Evolutionary conservation across 2,113 vertebrate species (phyloP), one percentile per base, ranked within the genome.

Genomic region (Zosterops lateralis): DNA sequence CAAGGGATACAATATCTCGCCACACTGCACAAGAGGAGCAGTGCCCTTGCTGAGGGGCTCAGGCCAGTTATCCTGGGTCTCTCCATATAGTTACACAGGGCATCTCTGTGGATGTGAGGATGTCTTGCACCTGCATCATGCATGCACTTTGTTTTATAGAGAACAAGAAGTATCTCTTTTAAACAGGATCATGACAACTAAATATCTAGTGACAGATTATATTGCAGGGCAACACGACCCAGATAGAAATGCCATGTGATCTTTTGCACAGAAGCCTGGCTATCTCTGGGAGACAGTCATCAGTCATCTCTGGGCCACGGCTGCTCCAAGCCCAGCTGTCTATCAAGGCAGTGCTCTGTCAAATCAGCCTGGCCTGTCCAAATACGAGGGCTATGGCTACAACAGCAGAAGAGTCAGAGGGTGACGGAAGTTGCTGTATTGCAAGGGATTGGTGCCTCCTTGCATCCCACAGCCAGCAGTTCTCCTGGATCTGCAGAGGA

Each of bases 401-500:
- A 4, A 34, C 38, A 83, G 36, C 64, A 44, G 58, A 40, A 56
- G n/a, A 12, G 16, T n/a, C 54, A 57, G 47, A 61, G 36, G 7
- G 11, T 17, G 70, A 64, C 5, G n/a, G 61, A 84, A 28, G 24
- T 18, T 64, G 67, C 20, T 3, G 5, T 16, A 45, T 38, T 0
- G 0, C 44, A 40, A 40, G 10, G 16, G 3, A 5, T 34, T 0
- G 0, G 22, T 68, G 40, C 6, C 7, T 6, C 31, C 50, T 53
- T 0, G 2, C 12, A 45, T 19, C n/a, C 28, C 57, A 42, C 34
- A 36, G 78, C 31, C 45, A 73, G 34, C 31, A 48, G 14, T 6
- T 61, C 26, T 74, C 17, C 61, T 17, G 57, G 54, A 64, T 48
- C 40, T 28, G 42, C n/a, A 22, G 51, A 67, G 53, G 48, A 44